phyloP scores from a whole-genome alignment of 2,113 vertebrate species.

The Sciurus niger region DNA sequence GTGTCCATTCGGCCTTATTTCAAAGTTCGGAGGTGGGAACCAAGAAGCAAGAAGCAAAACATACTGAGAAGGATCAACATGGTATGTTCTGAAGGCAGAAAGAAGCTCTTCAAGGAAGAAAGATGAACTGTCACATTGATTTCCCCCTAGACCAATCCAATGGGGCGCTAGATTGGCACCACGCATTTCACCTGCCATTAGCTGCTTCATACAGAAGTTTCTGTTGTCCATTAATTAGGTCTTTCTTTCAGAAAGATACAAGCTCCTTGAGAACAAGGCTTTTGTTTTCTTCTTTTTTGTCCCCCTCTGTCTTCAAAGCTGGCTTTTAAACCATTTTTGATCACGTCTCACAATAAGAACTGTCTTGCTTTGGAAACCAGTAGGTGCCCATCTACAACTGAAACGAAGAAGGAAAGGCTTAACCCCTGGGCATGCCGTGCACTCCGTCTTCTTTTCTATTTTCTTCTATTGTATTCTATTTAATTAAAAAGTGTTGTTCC shows the following conservation, averaged over 20 bases:
- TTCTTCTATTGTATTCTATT: constrained; percentile 48
- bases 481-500: constrained; percentile 72
- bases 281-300: not conserved
- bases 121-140: not conserved
- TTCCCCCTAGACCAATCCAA: not conserved
- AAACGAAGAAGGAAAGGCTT: constrained; percentile 54
- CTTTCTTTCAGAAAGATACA: constrained; percentile 28
- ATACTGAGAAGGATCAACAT: not conserved
- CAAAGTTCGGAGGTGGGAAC: not conserved
- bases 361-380: constrained; percentile 23
- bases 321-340: constrained; percentile 27
- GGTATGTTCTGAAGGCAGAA: not conserved
- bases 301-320: constrained; percentile 3
- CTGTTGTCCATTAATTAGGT: constrained; percentile 41
- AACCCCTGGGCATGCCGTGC: not conserved
- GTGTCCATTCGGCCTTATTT: not conserved
- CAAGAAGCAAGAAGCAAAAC: not conserved
- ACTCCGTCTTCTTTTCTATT: constrained; percentile 33
- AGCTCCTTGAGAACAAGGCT: constrained; percentile 25
- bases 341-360: not conserved
- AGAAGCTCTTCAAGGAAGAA: not conserved
- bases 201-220: not conserved
- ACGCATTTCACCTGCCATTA: not conserved
- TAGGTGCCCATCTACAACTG: not conserved
- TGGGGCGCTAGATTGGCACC: not conserved